A percentile compares a stretch with the other conserved stretches of the same genome.
Conservation (phyloP, 2,888 invertebrate species). For the Parnassius smintheus region DNA sequence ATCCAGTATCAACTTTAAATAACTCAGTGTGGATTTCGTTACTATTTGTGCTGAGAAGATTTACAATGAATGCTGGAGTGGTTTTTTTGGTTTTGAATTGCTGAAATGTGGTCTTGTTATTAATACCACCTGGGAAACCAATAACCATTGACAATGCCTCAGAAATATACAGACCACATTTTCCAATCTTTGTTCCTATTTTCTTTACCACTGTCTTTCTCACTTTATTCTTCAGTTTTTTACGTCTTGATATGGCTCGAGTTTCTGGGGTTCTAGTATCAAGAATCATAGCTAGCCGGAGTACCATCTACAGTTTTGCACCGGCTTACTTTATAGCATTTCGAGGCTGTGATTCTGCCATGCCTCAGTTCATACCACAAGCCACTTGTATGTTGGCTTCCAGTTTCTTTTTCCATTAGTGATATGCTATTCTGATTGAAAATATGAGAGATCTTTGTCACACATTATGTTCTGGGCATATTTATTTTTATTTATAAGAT, state of each 20-base stretch:
- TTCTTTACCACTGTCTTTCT: conserved; percentile 17
- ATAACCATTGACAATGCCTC: conserved; percentile 31
- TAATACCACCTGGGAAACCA: conserved; percentile 31
- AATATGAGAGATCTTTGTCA: conserved; percentile 28
- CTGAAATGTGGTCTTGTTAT: conserved; percentile 25
- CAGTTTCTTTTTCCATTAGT: conserved; percentile 27
- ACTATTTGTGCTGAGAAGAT: too few species aligned
- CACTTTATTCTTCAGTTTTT: conserved; percentile 26
- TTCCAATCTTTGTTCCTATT: conserved; percentile 29
- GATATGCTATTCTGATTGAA: conserved; percentile 19
- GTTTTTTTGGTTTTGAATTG: too few species aligned
- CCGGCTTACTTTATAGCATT: too few species aligned
- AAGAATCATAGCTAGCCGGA: conserved; percentile 26
- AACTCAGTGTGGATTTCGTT: too few species aligned
- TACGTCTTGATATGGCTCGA: not conserved
- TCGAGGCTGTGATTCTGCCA: too few species aligned
- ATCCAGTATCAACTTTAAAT: too few species aligned
- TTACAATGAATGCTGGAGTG: too few species aligned
- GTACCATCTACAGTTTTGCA: too few species aligned
- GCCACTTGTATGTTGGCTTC: conserved; percentile 28
- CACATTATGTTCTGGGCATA: too few species aligned
- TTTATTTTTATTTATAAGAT: too few species aligned
- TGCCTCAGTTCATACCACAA: too few species aligned
- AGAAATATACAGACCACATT: conserved; percentile 26
- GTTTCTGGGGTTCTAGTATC: conserved; percentile 28